phyloP scores from a whole-genome alignment of 1,140 invertebrate genomes.

The Polypedilum vanderplanki region DNA sequence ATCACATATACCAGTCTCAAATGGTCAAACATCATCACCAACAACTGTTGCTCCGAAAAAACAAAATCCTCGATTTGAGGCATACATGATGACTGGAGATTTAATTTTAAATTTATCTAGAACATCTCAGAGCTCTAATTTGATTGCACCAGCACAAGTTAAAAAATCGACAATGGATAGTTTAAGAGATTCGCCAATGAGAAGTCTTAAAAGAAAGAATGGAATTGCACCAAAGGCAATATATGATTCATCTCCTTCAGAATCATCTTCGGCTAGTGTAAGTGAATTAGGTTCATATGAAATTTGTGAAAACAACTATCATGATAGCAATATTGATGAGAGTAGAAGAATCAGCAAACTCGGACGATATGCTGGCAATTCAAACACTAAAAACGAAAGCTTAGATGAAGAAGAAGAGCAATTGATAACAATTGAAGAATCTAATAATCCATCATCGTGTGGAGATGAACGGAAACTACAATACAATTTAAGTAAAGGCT shows the following conservation, averaged over 20 bases:
- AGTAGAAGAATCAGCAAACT: slow-evolving; percentile 30
- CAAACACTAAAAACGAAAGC: background rate
- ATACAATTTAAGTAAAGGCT: slow-evolving; percentile 7
- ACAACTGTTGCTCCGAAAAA: slow-evolving; percentile 37
- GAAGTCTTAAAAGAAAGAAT: slow-evolving; percentile 36
- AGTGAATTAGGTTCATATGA: slow-evolving; percentile 31
- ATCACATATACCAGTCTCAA: slow-evolving; percentile 44
- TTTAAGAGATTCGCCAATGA: slow-evolving; percentile 42
- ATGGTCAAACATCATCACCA: slow-evolving; percentile 29
- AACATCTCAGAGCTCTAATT: slow-evolving; percentile 56
- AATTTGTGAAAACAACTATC: slow-evolving; percentile 36
- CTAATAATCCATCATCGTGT: slow-evolving; percentile 5
- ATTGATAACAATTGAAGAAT: slow-evolving; percentile 19
- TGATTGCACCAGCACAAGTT: slow-evolving; percentile 53
- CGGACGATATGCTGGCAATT: background rate
- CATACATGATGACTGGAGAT: slow-evolving; percentile 96
- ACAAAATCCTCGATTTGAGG: slow-evolving; percentile 63
- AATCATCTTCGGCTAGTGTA: slow-evolving; percentile 43
- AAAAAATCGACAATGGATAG: slow-evolving; percentile 50
- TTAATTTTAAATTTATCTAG: slow-evolving; percentile 84
- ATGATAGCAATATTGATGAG: slow-evolving; percentile 41
- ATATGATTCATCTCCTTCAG: slow-evolving; percentile 43
- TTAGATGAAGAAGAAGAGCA: slow-evolving; percentile 22
- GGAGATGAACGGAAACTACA: background rate
- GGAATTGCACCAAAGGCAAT: slow-evolving; percentile 47